A percentile compares a stretch with the other conserved stretches of the same genome.
phyloP scores from a whole-genome alignment of 2,797 vertebrate genomes.

The Acanthiza pusilla region DNA sequence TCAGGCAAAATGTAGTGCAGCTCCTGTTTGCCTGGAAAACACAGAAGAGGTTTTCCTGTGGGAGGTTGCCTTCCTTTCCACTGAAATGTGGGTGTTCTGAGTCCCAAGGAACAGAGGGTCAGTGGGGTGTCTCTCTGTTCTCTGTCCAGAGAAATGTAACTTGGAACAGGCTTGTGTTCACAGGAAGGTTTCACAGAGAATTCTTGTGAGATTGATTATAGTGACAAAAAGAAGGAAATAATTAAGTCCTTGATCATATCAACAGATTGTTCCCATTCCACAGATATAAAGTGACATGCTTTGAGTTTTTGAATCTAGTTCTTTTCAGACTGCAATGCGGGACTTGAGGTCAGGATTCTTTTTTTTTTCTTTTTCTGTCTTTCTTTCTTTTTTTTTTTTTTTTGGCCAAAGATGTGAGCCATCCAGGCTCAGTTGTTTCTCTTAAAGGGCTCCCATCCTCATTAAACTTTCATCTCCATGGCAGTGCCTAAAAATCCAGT shows the following conservation, averaged over 20 bases:
- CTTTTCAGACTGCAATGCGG: not conserved
- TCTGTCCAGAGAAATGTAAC: not conserved
- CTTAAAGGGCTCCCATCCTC: not conserved
- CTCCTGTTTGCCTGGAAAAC: not conserved
- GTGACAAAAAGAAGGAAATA: not conserved
- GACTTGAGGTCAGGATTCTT: fast-evolving
- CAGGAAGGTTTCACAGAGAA: not conserved
- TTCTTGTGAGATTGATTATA: not conserved
- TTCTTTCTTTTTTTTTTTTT: not conserved
- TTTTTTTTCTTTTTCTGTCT: too few relatives aligned
- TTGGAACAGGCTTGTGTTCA: not conserved
- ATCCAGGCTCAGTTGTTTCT: not conserved
- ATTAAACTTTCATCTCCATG: not conserved
- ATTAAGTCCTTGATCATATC: not conserved
- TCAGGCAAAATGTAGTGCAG: not conserved
- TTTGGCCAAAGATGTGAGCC: not conserved
- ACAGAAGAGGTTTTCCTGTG: not conserved
- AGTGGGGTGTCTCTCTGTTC: not conserved
- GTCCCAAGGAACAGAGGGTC: not conserved
- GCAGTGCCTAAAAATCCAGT: not conserved
- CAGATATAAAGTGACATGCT: not conserved
- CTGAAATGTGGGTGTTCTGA: not conserved
- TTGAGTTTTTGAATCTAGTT: not conserved
- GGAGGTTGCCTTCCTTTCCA: not conserved
- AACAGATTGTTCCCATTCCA: not conserved